phyloP scores from a whole-genome alignment of 2,113 vertebrate species.

The Dunckerocampus dactyliophorus region DNA sequence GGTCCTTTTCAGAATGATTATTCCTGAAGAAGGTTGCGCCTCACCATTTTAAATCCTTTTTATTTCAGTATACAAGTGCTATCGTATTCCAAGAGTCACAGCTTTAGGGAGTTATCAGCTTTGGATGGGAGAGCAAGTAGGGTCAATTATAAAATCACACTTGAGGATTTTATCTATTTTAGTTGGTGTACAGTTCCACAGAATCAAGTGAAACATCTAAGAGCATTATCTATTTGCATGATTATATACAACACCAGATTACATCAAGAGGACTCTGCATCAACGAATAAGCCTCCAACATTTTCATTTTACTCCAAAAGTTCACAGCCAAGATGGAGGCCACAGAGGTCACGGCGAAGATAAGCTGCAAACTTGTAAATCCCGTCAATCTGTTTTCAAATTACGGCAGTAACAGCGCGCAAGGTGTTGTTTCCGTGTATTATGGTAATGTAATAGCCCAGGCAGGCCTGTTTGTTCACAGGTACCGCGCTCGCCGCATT shows the following conservation, averaged over 20 bases:
- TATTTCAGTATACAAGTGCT: not conserved
- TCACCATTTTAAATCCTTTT: not conserved
- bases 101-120: constrained; percentile 50
- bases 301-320: constrained; percentile 44
- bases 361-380: constrained; percentile 63
- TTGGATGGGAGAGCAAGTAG: constrained; percentile 46
- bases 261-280: constrained; percentile 42
- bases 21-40: not conserved
- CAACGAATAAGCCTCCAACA: constrained; percentile 45
- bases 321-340: constrained; percentile 57
- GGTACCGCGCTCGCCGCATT: constrained; percentile 53
- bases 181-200: constrained; percentile 10
- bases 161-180: not conserved
- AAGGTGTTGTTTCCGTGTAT: constrained; percentile 67
- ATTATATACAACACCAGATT: constrained; percentile 56
- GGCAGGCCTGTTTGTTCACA: constrained; percentile 63
- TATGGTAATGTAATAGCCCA: constrained; percentile 66
- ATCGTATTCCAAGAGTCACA: constrained; percentile 22
- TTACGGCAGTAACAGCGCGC: constrained; percentile 53
- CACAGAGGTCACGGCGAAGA: constrained; percentile 42
- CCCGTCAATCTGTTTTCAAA: constrained; percentile 66
- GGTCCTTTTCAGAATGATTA: not conserved
- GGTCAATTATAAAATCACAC: constrained; percentile 69
- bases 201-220: constrained; percentile 31
- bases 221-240: constrained; percentile 51